Percentiles rank a stretch among this genome's conserved stretches.
These are phyloP conservation scores for Toxotes lorentzi DNA, from an alignment of 2,797 vertebrate species.

Conservation along the genomic window DNA sequence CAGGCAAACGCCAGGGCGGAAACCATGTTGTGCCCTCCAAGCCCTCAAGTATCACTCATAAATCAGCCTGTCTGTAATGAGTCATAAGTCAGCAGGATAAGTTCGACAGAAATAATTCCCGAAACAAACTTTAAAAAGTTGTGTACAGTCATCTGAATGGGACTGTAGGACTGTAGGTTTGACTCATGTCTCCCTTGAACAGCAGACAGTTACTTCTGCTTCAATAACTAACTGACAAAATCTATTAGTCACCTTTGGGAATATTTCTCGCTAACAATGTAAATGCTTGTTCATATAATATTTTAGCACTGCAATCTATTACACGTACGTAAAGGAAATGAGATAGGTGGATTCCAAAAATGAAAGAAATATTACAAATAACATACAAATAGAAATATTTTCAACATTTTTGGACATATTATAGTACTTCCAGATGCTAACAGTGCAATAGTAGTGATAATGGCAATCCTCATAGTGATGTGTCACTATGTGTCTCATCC, in stretches of 20 bases:
- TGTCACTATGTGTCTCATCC: background rate
- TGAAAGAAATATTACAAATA: background rate
- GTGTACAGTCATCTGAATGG: conserved; percentile 52
- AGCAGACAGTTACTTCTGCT: conserved; percentile 60
- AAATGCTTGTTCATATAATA: background rate
- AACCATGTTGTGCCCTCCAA: conserved; percentile 20
- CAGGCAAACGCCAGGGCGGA: conserved; percentile 16
- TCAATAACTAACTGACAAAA: conserved; percentile 28
- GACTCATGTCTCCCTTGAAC: conserved; percentile 68
- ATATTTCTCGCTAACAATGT: conserved; percentile 21
- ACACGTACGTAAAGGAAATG: background rate
- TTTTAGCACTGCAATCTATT: background rate
- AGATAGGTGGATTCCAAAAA: background rate
- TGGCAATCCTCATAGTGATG: background rate
- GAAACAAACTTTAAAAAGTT: conserved; percentile 34
- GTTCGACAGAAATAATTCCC: conserved; percentile 46
- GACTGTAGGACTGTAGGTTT: conserved; percentile 35
- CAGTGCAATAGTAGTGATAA: background rate
- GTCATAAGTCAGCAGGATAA: conserved; percentile 46
- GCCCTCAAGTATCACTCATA: conserved; percentile 32
- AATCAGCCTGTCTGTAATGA: conserved; percentile 37
- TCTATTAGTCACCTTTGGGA: conserved; percentile 60
- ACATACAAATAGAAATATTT: background rate
- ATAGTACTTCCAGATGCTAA: background rate
- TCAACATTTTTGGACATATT: background rate